Conservation (phyloP, 2,888 invertebrate genomes). For the Hoplodrina blanda region DNA sequence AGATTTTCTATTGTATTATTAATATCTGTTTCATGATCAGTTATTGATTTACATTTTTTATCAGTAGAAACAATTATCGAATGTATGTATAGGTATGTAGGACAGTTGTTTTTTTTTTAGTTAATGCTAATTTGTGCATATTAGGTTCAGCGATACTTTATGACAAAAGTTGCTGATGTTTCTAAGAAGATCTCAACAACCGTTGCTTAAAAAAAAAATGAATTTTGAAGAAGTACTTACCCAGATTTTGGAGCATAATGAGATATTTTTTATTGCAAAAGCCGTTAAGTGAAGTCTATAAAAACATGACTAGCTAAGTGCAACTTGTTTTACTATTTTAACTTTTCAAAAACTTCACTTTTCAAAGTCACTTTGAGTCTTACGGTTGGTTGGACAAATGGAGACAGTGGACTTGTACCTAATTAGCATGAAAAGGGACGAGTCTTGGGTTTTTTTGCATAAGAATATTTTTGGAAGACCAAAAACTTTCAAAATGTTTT, state of each 20-base stretch:
- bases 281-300: neutral
- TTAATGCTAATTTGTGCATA: slow-evolving; percentile 22
- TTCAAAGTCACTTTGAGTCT: neutral
- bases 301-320: neutral
- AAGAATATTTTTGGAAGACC: neutral
- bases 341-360: neutral
- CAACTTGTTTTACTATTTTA: neutral
- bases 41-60: no score
- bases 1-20: no score
- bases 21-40: no score
- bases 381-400: slow-evolving; percentile 13
- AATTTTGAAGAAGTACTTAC: neutral
- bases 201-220: neutral
- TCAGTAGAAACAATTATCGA: no score
- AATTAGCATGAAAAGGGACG: neutral
- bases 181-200: slow-evolving; percentile 8
- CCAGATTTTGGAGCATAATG: neutral
- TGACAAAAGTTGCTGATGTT: slow-evolving; percentile 14
- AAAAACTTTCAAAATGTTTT: neutral
- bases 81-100: no score
- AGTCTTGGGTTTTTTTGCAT: neutral
- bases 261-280: slow-evolving; percentile 3
- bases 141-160: slow-evolving; percentile 25
- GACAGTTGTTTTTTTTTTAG: no score
- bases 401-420: neutral